phyloP scores from a whole-genome alignment of 2,113 vertebrate genomes.

The Amphiprion ocellaris region DNA sequence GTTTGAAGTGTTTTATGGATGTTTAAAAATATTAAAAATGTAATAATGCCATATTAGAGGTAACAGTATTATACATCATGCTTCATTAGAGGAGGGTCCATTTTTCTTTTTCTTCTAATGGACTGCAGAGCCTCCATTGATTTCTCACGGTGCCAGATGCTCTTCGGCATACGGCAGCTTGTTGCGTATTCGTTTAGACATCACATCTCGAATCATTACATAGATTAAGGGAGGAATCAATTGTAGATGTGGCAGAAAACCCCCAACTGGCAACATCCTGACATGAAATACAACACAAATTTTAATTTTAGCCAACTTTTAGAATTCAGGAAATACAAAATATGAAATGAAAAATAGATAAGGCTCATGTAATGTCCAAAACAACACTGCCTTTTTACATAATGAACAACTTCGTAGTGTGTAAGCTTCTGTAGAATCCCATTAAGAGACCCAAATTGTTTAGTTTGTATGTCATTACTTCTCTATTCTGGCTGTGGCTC shows the following conservation, averaged over 20 bases:
- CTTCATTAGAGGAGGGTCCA: conserved; percentile 7
- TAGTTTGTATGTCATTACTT: not conserved
- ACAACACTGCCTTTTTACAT: conserved; percentile 12
- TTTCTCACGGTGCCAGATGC: conserved; percentile 35
- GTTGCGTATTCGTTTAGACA: conserved; percentile 44
- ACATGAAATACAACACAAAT: conserved; percentile 28
- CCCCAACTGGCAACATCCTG: conserved; percentile 17
- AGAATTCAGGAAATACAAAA: conserved; percentile 23
- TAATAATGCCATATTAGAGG: conserved; percentile 13
- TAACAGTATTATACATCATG: conserved; percentile 1
- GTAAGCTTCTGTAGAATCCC: conserved; percentile 1
- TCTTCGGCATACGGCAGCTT: conserved; percentile 27
- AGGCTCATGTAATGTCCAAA: conserved; percentile 6
- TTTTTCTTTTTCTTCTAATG: conserved; percentile 6
- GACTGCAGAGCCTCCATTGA: conserved; percentile 13
- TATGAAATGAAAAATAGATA: not conserved
- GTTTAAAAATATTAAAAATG: conserved; percentile 6
- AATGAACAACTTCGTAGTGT: not conserved
- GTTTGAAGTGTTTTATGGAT: not conserved
- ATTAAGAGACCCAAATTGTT: conserved; percentile 15
- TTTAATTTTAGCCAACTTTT: conserved; percentile 43
- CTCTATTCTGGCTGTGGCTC: not conserved
- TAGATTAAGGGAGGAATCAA: conserved; percentile 52
- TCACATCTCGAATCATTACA: conserved; percentile 55
- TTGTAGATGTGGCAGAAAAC: conserved; percentile 33